These are phyloP conservation scores for Apis cerana DNA, from an alignment of 1,140 invertebrate genomes.

Conservation along the genomic window DNA sequence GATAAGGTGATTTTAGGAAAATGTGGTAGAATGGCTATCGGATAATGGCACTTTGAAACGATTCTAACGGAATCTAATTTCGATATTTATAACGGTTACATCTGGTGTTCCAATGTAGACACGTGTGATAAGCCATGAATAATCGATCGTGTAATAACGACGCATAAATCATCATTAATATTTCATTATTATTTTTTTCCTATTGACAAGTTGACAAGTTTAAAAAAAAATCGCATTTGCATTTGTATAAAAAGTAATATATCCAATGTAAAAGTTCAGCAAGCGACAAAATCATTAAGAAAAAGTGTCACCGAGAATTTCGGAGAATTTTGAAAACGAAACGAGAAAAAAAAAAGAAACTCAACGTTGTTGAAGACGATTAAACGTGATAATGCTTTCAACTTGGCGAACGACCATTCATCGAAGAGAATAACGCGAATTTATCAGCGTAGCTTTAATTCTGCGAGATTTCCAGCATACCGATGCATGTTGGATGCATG, in stretches of 20 bases:
- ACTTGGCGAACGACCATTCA: slow-evolving; percentile 15
- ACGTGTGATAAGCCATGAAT: neutral
- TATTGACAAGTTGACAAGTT: too few species aligned
- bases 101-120: neutral
- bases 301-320: neutral
- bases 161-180: too few species aligned
- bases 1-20: neutral
- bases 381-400: neutral
- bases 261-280: too few species aligned
- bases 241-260: too few species aligned
- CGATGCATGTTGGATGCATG: neutral
- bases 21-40: neutral
- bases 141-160: neutral
- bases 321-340: too few species aligned
- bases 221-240: too few species aligned
- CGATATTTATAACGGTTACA: neutral
- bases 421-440: slow-evolving; percentile 17
- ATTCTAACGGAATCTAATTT: neutral
- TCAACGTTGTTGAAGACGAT: neutral
- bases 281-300: too few species aligned
- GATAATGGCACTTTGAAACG: neutral
- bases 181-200: too few species aligned
- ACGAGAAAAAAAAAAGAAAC: neutral
- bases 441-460: slow-evolving; percentile 29
- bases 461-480: slow-evolving; percentile 28